These are phyloP conservation scores for Thaumetopoea pityocampa DNA, from an alignment of 1,140 invertebrate genomes.

Conservation along the genomic window DNA sequence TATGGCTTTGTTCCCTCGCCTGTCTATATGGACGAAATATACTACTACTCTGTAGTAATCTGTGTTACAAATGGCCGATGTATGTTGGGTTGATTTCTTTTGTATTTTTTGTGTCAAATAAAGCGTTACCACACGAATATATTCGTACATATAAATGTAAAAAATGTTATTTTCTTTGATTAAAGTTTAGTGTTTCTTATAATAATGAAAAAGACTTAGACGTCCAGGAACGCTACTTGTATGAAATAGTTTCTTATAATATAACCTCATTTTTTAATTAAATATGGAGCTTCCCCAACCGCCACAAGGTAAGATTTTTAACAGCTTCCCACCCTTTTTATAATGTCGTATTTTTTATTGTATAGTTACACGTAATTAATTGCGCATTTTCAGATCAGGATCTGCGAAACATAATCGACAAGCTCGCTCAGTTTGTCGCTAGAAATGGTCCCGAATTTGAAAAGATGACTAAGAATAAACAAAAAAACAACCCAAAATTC, in stretches of 20 bases:
- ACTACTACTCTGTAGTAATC: too few species aligned
- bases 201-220: slow-evolving; percentile 15
- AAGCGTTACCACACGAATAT: neutral
- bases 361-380: too few species aligned
- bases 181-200: slow-evolving; percentile 7
- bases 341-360: neutral
- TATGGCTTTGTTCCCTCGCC: too few species aligned
- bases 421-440: slow-evolving; percentile 98
- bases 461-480: slow-evolving; percentile 98
- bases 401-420: slow-evolving; percentile 97
- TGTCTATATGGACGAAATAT: too few species aligned
- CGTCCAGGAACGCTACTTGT: neutral
- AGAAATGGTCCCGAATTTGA: slow-evolving; percentile 99
- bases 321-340: neutral
- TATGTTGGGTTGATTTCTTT: slow-evolving; percentile 17
- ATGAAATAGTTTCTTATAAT: slow-evolving; percentile 18
- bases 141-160: neutral
- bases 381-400: slow-evolving; percentile 89
- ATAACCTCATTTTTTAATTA: slow-evolving; percentile 37
- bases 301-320: slow-evolving; percentile 42
- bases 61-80: slow-evolving; percentile 27
- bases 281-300: slow-evolving; percentile 64
- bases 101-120: slow-evolving; percentile 13
- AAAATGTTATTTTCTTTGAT: neutral
- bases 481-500: slow-evolving; percentile 98